phyloP scores from a whole-genome alignment of 1,140 invertebrate species.

The Lordiphosa clarofinis region DNA sequence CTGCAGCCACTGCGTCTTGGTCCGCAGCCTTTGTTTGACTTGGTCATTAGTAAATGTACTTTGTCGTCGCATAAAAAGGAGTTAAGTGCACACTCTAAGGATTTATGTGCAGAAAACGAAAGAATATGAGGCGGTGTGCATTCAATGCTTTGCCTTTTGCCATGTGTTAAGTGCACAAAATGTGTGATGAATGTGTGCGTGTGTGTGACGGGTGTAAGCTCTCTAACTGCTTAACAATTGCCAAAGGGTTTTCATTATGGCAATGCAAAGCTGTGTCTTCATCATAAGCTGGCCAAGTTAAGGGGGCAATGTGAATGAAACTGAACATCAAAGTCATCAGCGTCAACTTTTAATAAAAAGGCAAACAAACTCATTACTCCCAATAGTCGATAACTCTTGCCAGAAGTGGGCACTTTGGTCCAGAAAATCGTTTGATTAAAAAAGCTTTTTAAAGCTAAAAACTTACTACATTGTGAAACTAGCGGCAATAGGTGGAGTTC shows the following conservation, averaged over 20 bases:
- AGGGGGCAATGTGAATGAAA: too few relatives aligned
- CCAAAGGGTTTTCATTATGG: slow-evolving; percentile 18
- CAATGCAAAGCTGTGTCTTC: neutral
- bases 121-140: slow-evolving; percentile 21
- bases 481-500: too few relatives aligned
- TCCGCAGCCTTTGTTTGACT: slow-evolving; percentile 66
- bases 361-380: too few relatives aligned
- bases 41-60: slow-evolving; percentile 78
- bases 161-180: slow-evolving; percentile 67
- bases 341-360: too few relatives aligned
- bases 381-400: too few relatives aligned
- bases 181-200: slow-evolving; percentile 17
- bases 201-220: slow-evolving; percentile 2
- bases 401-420: too few relatives aligned
- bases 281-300: slow-evolving; percentile 4
- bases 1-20: slow-evolving; percentile 24
- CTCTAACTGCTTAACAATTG: slow-evolving; percentile 44
- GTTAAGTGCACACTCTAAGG: slow-evolving; percentile 75
- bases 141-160: slow-evolving; percentile 41
- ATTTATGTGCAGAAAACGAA: slow-evolving; percentile 48
- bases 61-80: slow-evolving; percentile 75
- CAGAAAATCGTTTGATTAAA: too few relatives aligned
- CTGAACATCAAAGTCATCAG: too few relatives aligned
- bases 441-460: too few relatives aligned
- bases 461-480: too few relatives aligned